Evolutionary conservation across 2,113 vertebrate genomes (phyloP), one percentile per base, ranked within the genome.

Genomic region (Vireo altiloquus): DNA sequence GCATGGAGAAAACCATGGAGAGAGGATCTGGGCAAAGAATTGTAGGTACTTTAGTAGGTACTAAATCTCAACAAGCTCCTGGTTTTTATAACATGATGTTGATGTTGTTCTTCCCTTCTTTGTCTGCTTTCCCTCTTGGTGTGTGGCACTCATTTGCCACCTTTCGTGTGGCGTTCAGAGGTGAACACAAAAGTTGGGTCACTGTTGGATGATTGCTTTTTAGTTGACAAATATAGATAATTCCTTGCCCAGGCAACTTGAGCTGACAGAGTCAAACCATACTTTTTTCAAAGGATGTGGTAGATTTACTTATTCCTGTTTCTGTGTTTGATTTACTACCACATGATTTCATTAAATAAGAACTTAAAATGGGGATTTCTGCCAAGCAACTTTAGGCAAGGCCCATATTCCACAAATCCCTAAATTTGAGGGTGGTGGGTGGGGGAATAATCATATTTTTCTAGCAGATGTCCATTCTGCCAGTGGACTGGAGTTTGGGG

Each of bases 301-400:
- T 96, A 81, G 96, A 91, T 96, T 97, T 97, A 87, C 95, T 96
- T 95, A 95, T 91, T 97, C 96, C 94, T 91, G 80, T 94, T 97
- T 95, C 96, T 97, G 95, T 78, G 79, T 92, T 97, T 97, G 95
- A 97, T 97, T 98, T 98, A 97, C 92, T 97, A 96, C 95, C 95
- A 88, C 95, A 96, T 97, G 96, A 98, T 96, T 97, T 98, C 96
- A 98, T 97, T 96, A 97, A 93, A 94, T 91, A 97, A 81, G 92
- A 95, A 89, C 92, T 80, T 90, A 57, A 93, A 61, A 61, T 83
- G 75, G 78, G 91, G 84, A 87, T 92, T 97, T 96, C 91, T 97
- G 91, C 95, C 92, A 97, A 94, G 72, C 80, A 97, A 96, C 80
- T 97, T 97, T 77, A 96, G 92, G 95, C 82, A 95, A 88, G 88